These are phyloP conservation scores for Notoglanidium macrostoma DNA, from an alignment of 2,797 vertebrate species.

Conservation along the genomic window DNA sequence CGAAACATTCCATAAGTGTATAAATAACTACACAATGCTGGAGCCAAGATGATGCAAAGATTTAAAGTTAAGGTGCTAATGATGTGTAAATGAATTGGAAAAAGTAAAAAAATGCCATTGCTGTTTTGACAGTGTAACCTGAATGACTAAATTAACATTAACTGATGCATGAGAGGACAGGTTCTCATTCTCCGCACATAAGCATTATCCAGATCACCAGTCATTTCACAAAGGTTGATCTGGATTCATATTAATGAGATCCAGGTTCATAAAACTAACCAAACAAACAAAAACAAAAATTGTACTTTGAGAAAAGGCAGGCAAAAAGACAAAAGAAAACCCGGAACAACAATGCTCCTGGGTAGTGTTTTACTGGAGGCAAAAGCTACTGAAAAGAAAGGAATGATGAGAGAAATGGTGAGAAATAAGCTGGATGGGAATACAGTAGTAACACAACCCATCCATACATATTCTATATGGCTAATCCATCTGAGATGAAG, in stretches of 20 bases:
- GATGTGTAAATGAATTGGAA: slow-evolving; percentile 14
- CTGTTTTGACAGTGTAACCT: slow-evolving; percentile 12
- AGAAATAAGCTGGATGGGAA: slow-evolving; percentile 41
- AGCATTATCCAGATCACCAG: background rate
- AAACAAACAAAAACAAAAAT: slow-evolving; percentile 33
- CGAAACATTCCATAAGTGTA: slow-evolving; percentile 5
- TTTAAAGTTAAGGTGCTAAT: slow-evolving; percentile 15
- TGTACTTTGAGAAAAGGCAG: slow-evolving; percentile 40
- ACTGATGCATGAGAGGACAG: background rate
- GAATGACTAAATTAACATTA: background rate
- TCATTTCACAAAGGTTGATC: slow-evolving; percentile 34
- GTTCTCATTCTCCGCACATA: background rate
- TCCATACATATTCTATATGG: no score
- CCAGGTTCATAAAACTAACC: slow-evolving; percentile 26
- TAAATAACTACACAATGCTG: slow-evolving; percentile 24
- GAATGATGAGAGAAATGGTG: slow-evolving; percentile 16
- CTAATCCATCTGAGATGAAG: no score
- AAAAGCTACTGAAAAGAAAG: background rate
- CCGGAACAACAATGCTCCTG: slow-evolving; percentile 61
- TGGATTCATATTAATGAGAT: background rate
- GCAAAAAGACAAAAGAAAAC: slow-evolving; percentile 50
- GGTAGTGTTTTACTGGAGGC: slow-evolving; percentile 44
- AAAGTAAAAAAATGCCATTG: background rate
- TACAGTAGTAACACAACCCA: background rate
- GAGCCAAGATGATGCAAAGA: slow-evolving; percentile 29